Evolutionary conservation across 2,113 vertebrate species (phyloP), one percentile per base, ranked within the genome.

Genomic region (Macroglossus sobrinus): DNA sequence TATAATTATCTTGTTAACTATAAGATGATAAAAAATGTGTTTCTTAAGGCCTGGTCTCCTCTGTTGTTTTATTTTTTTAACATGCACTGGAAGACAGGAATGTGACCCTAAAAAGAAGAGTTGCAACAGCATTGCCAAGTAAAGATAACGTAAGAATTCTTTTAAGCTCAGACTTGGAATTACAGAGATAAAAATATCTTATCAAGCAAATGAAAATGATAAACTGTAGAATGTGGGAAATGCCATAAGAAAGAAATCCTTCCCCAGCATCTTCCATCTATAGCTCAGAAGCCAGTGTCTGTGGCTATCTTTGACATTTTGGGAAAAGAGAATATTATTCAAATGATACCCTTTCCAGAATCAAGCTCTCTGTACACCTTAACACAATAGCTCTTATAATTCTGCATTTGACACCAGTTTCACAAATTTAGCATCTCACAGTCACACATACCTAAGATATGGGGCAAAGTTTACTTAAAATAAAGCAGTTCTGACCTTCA

Each of bases 221-320:
- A 10, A 69, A 64, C 89, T 97, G 93, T 43, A 92, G 75, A 74
- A 13, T 86, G 38, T 30, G 35, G 26, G 50, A 96, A 72, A 61
- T 68, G n/a, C 28, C 45, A 82, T 30, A 84, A 66, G 93, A 94
- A 26, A 30, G n/a, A 61, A 19, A 38, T 38, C 14, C 11, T 94
- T 79, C 72, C 69, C 24, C 14, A 55, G 5, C 30, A 33, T 64
- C 40, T 80, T 80, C 61, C 68, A 74, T 47, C 4, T 82, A 43
- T 22, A 57, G 24, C 16, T 47, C 35, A 84, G 15, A 53, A 33
- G 4, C 11, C 80, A 45, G 16, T 33, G 61, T 40, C 53, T 47
- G 30, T 13, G 24, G 10, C 22, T 59, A 7, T 61, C 11, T 89
- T n/a, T 8, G 18, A 81, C 64, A 87, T 4, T 63, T 2, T 0